Conservation (phyloP, 2,888 invertebrate genomes). For the Antheraea assamensis region DNA sequence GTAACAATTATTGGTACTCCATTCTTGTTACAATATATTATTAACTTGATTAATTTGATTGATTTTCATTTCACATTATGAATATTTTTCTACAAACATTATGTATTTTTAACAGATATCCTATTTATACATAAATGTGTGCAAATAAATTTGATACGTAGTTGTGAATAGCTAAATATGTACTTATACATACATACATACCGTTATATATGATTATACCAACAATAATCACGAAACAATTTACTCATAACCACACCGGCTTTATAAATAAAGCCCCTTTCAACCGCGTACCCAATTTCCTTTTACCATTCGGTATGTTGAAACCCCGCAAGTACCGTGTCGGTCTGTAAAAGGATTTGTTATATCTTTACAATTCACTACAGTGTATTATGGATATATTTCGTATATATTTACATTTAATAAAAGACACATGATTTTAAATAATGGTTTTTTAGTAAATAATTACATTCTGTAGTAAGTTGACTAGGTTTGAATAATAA, state of each 20-base stretch:
- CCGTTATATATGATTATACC: not conserved
- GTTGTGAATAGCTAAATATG: not conserved
- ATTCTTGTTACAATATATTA: no score
- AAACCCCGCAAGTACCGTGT: slow-evolving; percentile 11
- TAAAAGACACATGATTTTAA: not conserved
- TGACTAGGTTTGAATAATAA: no score
- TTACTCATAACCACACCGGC: not conserved
- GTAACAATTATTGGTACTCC: no score
- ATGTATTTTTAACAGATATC: not conserved
- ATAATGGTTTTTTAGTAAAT: not conserved
- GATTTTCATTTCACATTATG: not conserved
- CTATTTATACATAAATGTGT: not conserved
- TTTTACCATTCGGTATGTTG: slow-evolving; percentile 8
- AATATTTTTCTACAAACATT: not conserved
- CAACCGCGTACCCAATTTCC: slow-evolving; percentile 12
- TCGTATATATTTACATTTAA: not conserved
- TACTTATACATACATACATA: not conserved
- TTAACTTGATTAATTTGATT: not conserved
- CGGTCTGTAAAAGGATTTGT: not conserved
- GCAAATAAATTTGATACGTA: not conserved
- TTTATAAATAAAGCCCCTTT: slow-evolving; percentile 11
- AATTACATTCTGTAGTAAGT: not conserved
- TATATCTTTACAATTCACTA: not conserved
- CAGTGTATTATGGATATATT: not conserved
- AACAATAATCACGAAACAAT: slow-evolving; percentile 10